Evolutionary conservation across 2,797 vertebrate species (phyloP), one percentile per base, ranked within the genome.

Genomic region (Heliangelus exortis): DNA sequence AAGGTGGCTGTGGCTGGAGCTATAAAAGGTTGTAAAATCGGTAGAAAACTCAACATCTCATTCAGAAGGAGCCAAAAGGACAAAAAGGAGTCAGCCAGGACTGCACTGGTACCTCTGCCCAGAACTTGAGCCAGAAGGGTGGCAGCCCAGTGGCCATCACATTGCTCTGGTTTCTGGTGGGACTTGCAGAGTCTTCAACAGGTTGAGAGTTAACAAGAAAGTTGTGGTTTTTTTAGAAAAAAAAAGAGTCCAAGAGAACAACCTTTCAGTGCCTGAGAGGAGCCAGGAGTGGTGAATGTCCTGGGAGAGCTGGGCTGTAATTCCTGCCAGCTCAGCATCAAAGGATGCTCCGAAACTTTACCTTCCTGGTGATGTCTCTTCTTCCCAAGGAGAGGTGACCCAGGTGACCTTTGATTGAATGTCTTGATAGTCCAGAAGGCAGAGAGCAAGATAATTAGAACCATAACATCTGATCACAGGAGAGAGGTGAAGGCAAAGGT

Each of bases 401-500:
- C 74, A 25, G 84, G 86, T 91, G 96, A 97, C 96, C 97, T 34
- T 66, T 81, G 84, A 82, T 81, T 94, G 95, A 95, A 88, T 61
- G 87, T 89, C 93, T 63, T 34, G 58, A 63, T 87, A 87, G 93
- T 94, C 87, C 95, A 93, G 88, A 89, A 93, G 86, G 95, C 79
- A 94, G 39, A 54, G 77, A 87, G 51, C 69, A 21, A 89, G 95
- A 93, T 96, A 97, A 85, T 97, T 96, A 93, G 93, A 92, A 95
- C 93, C 87, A 43, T 55, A 93, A 82, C 79, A 72, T 88, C 92
- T 97, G 96, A 96, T 97, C 96, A 96, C 55, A 96, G 94, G 90
- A 82, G 90, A 94, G 94, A 96, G 92, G 93, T 96, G 95, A 94
- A 84, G 94, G 89, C 92, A 87, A 87, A 92, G 95, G 95, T 91